Base-by-base conservation (phyloP, 1,140 invertebrate genomes). In the Hetaerina americana region DNA sequence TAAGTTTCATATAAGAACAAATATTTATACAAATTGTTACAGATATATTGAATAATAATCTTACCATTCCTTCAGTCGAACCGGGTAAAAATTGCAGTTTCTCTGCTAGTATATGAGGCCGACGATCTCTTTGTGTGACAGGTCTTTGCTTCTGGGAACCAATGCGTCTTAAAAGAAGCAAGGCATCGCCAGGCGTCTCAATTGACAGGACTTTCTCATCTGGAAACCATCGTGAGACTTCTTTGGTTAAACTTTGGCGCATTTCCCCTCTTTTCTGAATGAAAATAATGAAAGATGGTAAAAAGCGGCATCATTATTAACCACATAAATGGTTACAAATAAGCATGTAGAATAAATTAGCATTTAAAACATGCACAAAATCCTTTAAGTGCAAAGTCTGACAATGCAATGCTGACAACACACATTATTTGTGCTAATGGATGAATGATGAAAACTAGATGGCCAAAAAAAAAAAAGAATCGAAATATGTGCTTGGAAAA, bases 101-200 rank as follows among this genome's bases (percentile, higher is more conserved):
- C 81, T 98, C 95, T 26, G 89, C 91, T 69, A 95, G 82, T 66
- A 98, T 78, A 81, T 95, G 88, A 0, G 93, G 85, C 75, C 95
- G 84, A 76, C 87, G 87, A 77, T 92, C 90, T 78, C 90, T 87
- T 76, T 91, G 92, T 74, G 86, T 84, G 15, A 95, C 79, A 6
- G 83, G 80, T 72, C 86, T 88, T 75, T 90, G 86, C 79, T 96
- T 96, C 78, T 95, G 92, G 72, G 86, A 88, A 1, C 91, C 91
- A 79, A 94, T 89, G 77, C 88, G 86, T 73, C 93, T 82, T 74
- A 97, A 81, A 27, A 96, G 76, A 78, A 93, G 90, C 24, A 95
- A 78, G 15, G 87, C 91, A 83, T 97, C 94, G 57, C 85, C 82
- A 69, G 83, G 79, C 74, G 88, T 92, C 75, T 95, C 92, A 71